Percentiles rank a stretch among this genome's conserved stretches.
Conservation (phyloP, 53 echinoderm and acorn worm genomes). For the Holothuria scabra region DNA sequence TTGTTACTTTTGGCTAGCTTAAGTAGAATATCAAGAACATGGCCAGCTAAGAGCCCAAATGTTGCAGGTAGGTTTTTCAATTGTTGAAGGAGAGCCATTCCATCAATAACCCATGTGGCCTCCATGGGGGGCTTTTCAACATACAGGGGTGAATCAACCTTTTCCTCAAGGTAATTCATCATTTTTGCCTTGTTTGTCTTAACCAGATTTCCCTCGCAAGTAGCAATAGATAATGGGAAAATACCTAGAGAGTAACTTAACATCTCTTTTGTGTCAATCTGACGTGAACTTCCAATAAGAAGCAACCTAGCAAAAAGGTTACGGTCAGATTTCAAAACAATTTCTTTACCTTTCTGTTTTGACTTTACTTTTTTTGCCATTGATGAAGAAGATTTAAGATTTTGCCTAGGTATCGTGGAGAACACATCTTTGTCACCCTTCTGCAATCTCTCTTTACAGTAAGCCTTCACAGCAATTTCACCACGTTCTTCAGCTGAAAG, state of each 20-base stretch:
- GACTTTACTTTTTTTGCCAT: background rate
- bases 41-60: slow-evolving; percentile 10
- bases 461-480: background rate
- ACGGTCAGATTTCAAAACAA: background rate
- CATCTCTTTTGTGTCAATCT: slow-evolving; percentile 25
- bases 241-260: background rate
- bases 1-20: background rate
- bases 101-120: slow-evolving; percentile 39
- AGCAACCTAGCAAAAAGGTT: slow-evolving; percentile 41
- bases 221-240: slow-evolving; percentile 38
- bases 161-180: slow-evolving; percentile 9
- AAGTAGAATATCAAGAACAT: slow-evolving; percentile 22
- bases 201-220: slow-evolving; percentile 17
- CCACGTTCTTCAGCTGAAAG: background rate
- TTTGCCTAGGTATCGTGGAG: background rate
- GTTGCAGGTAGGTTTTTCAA: slow-evolving; percentile 38
- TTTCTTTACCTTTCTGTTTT: slow-evolving; percentile 18
- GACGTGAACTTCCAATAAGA: slow-evolving; percentile 9
- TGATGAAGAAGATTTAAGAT: slow-evolving; percentile 2
- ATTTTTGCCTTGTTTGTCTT: slow-evolving; percentile 12
- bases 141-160: slow-evolving; percentile 8
- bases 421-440: slow-evolving; percentile 15
- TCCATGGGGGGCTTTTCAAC: background rate
- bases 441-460: slow-evolving; percentile 17
- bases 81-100: slow-evolving; percentile 43